A percentile compares a stretch with the other conserved stretches of the same genome.
Evolutionary conservation across 2,113 vertebrate species (phyloP).

Genomic region (Struthio camelus): DNA sequence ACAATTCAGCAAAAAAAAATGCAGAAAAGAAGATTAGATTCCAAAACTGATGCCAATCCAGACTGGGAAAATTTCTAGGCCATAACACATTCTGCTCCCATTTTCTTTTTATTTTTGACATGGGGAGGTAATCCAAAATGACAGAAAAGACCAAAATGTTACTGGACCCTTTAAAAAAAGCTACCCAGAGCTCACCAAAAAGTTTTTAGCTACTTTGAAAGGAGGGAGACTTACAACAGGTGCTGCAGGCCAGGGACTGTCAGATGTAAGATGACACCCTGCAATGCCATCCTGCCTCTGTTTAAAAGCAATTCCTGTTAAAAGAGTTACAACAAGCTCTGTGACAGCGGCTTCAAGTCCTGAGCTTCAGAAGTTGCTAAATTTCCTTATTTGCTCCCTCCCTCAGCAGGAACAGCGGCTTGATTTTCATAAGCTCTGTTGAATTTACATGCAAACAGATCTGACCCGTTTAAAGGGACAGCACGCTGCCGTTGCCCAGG

Average conservation of each 20-base stretch:
- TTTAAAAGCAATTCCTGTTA: background rate
- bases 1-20: background rate
- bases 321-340: background rate
- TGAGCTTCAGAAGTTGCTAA: background rate
- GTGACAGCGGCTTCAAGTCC: background rate
- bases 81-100: background rate
- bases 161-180: background rate
- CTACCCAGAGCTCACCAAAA: background rate
- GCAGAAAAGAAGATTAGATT: background rate
- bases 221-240: background rate
- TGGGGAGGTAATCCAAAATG: background rate
- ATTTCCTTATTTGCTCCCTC: background rate
- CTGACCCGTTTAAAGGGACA: background rate
- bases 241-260: background rate
- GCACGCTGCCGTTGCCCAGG: background rate
- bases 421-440: conserved; percentile 31
- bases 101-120: background rate
- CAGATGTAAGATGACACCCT: background rate
- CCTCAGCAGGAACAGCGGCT: background rate
- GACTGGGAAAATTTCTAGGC: background rate
- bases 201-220: background rate
- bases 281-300: background rate
- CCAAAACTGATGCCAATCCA: background rate
- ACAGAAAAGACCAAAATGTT: background rate
- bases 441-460: background rate